These are phyloP conservation scores for Pollimyrus isidori DNA, from an alignment of 2,113 vertebrate species.

Conservation along the genomic window DNA sequence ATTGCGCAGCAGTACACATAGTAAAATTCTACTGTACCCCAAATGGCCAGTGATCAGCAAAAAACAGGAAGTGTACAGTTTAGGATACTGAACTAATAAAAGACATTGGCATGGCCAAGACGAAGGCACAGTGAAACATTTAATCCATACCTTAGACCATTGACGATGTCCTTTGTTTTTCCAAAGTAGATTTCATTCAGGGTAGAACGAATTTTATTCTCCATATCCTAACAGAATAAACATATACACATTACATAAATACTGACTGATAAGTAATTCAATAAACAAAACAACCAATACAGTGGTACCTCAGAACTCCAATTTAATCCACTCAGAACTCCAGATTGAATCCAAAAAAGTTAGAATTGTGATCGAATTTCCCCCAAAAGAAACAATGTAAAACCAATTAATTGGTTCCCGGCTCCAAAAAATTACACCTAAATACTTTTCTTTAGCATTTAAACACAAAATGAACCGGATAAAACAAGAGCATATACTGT, in stretches of 20 bases:
- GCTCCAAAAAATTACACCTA: too few species aligned
- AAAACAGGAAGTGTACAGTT: background rate
- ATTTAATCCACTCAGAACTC: too few species aligned
- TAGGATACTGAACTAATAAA: background rate
- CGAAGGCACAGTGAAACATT: background rate
- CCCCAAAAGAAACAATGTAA: too few species aligned
- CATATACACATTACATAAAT: background rate
- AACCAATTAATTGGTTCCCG: too few species aligned
- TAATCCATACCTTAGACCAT: constrained; percentile 81
- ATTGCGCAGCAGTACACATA: background rate
- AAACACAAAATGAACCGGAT: too few species aligned
- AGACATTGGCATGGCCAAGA: background rate
- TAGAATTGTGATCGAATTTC: too few species aligned
- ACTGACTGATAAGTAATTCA: background rate
- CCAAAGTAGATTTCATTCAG: constrained; percentile 99
- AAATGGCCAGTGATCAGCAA: background rate
- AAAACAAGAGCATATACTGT: too few species aligned
- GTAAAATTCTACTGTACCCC: background rate
- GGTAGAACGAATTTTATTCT: constrained; percentile 99
- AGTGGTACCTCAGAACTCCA: too few species aligned
- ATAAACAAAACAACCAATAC: background rate
- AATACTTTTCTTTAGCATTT: too few species aligned
- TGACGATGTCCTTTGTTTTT: constrained; percentile 99
- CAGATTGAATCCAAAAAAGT: too few species aligned
- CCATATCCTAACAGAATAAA: constrained; percentile 80